phyloP scores from a whole-genome alignment of 2,797 vertebrate species.

The Xyrichtys novacula region DNA sequence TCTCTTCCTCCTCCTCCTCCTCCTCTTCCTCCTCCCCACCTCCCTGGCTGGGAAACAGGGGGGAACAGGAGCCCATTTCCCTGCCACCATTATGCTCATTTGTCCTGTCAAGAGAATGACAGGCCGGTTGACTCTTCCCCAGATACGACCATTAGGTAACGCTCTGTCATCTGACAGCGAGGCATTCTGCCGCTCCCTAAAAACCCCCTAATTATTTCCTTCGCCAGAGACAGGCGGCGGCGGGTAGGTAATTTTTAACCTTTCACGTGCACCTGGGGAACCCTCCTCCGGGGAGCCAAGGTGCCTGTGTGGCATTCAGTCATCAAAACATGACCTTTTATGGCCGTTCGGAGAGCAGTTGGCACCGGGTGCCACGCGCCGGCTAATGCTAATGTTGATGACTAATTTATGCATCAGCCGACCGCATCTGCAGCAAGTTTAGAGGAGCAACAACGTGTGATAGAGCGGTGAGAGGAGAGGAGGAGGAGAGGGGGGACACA shows the following conservation, averaged over 20 bases:
- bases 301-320: constrained; percentile 99
- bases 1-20: constrained; percentile 28
- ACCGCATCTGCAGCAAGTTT: constrained; percentile 90
- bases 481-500: constrained; percentile 33
- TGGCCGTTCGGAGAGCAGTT: constrained; percentile 99
- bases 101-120: constrained; percentile 97
- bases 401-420: constrained; percentile 96
- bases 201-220: constrained; percentile 99
- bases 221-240: constrained; percentile 93
- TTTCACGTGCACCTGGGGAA: constrained; percentile 99
- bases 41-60: constrained; percentile 49
- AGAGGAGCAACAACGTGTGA: constrained; percentile 79
- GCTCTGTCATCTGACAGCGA: constrained; percentile 96
- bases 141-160: constrained; percentile 99
- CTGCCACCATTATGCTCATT: constrained; percentile 97
- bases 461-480: constrained; percentile 50
- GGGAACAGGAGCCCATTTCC: constrained; percentile 93
- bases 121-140: constrained; percentile 97
- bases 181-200: constrained; percentile 94
- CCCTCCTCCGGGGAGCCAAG: constrained; percentile 98
- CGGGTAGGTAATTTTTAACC: constrained; percentile 99
- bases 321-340: constrained; percentile 99
- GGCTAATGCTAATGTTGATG: constrained; percentile 96
- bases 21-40: neutral
- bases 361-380: constrained; percentile 92